Percentiles rank a stretch among this genome's conserved stretches.
phyloP scores from a whole-genome alignment of 2,888 invertebrate species.

The Biston betularia region DNA sequence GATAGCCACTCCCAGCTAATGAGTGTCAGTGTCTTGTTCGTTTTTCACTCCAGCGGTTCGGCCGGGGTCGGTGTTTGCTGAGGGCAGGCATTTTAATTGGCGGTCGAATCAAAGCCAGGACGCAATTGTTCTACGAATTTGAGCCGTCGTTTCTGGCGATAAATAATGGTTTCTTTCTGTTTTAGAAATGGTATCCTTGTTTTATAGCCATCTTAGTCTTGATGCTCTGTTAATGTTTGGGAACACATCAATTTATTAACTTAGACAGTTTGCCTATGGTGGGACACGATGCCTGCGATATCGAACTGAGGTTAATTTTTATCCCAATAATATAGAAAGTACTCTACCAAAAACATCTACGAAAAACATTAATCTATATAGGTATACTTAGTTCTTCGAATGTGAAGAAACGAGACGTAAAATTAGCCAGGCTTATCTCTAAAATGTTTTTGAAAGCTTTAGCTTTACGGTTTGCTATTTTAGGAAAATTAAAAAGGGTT shows the following conservation, averaged over 20 bases:
- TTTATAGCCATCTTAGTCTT: background rate
- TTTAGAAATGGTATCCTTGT: background rate
- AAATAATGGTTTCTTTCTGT: constrained; percentile 4
- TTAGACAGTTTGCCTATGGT: background rate
- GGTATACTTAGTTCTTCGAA: constrained; percentile 2
- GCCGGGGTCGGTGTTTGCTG: constrained; percentile 16
- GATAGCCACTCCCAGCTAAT: constrained; percentile 29
- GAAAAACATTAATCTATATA: too few relatives aligned
- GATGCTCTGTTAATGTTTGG: background rate
- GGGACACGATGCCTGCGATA: too few relatives aligned
- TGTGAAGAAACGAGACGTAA: constrained; percentile 45
- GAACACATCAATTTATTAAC: background rate
- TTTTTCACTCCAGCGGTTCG: constrained; percentile 23
- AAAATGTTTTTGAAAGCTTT: constrained; percentile 44
- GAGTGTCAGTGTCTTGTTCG: constrained; percentile 26
- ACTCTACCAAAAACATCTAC: too few relatives aligned
- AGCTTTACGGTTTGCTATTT: constrained; percentile 38
- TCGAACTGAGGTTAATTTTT: too few relatives aligned
- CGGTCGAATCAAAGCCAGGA: constrained; percentile 31
- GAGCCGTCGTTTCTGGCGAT: constrained; percentile 10
- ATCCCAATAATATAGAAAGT: too few relatives aligned
- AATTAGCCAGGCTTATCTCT: constrained; percentile 45
- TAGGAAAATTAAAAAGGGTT: constrained; percentile 32
- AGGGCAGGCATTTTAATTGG: constrained; percentile 36
- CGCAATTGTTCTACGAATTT: constrained; percentile 27